Evolutionary conservation across 2,888 invertebrate species (phyloP), one percentile per base, ranked within the genome.

Genomic region (Tenthredo livida): DNA sequence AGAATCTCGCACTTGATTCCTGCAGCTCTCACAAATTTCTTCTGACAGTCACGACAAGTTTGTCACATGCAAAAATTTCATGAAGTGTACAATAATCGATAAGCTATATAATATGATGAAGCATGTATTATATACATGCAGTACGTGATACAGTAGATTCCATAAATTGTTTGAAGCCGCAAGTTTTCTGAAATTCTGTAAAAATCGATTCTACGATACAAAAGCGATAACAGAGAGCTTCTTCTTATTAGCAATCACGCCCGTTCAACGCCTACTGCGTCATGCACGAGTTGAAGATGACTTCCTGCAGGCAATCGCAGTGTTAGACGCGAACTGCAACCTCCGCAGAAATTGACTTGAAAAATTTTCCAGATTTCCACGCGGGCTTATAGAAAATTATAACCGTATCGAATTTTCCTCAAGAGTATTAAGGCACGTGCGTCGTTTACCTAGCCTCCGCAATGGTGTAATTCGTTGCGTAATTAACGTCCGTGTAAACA

Each of bases 401-500:
- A 77, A 47, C 47, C 75, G 29, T 77, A 50, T 25, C 15, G 50
- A 77, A 77, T 50, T 29, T 50, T 9, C 75, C 12, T 17, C 0
- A 9, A 50, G 75, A 77, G 21, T 15, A 77, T 17, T 29, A 15
- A 17, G 33, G 75, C 75, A 77, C 75, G 75, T 77, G 50, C 75
- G 40, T 12, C 4, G 43, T 33, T 5, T 33, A 67, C 67, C 33
- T 67, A 67, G 33, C 67, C 67, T 67, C 67, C 17, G 5, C 67
- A 29, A 15, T 33, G 67, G 75, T 78, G 40, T 37, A 33, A 17
- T 29, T 50, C 9, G 78, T 78, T 78, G 58, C 78, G 78, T 58
- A 78, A 78, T 78, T 78, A 78, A 78, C 78, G 61, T 17, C 58
- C 54, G 78, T 78, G 78, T 78, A 78, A 78, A 78, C 78, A 78